Percentiles rank a stretch among this genome's conserved stretches.
phyloP scores from a whole-genome alignment of 2,113 vertebrate genomes.

The Blennius ocellaris region DNA sequence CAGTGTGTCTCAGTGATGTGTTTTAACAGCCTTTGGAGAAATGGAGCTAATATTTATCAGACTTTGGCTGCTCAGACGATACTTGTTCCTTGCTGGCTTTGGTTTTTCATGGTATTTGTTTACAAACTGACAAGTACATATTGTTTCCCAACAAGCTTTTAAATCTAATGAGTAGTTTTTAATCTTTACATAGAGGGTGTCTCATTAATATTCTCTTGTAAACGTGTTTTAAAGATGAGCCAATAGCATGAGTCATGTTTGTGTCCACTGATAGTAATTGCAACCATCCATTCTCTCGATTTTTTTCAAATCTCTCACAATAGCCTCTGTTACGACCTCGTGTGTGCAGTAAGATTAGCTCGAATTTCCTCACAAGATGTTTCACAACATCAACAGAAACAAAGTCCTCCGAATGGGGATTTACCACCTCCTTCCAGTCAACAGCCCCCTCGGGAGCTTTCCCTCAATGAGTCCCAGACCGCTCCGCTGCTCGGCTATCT shows the following conservation, averaged over 20 bases:
- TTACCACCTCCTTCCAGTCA: conserved; percentile 71
- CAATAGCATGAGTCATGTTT: conserved; percentile 6
- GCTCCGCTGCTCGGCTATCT: conserved; percentile 65
- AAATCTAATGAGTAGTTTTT: not conserved
- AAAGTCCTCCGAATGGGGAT: conserved; percentile 61
- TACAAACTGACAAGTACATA: not conserved
- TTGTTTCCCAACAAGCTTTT: not conserved
- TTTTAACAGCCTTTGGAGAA: not conserved
- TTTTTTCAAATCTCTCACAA: conserved; percentile 36
- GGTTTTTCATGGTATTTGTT: not conserved
- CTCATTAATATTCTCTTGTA: not conserved
- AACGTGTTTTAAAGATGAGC: not conserved
- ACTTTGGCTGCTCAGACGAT: not conserved
- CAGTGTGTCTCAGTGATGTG: not conserved
- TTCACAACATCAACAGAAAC: conserved; percentile 69
- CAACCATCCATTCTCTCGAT: conserved; percentile 30
- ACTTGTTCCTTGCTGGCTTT: not conserved
- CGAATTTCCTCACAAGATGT: conserved; percentile 62
- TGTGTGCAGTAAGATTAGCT: conserved; percentile 63
- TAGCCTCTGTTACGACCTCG: conserved; percentile 13
- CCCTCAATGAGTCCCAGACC: conserved; percentile 74
- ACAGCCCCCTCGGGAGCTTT: conserved; percentile 69
- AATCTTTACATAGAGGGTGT: not conserved
- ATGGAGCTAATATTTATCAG: not conserved
- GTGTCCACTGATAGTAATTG: conserved; percentile 43